These are phyloP conservation scores for Octonoba sinensis DNA, from an alignment of 2,888 invertebrate species.

Conservation along the genomic window DNA sequence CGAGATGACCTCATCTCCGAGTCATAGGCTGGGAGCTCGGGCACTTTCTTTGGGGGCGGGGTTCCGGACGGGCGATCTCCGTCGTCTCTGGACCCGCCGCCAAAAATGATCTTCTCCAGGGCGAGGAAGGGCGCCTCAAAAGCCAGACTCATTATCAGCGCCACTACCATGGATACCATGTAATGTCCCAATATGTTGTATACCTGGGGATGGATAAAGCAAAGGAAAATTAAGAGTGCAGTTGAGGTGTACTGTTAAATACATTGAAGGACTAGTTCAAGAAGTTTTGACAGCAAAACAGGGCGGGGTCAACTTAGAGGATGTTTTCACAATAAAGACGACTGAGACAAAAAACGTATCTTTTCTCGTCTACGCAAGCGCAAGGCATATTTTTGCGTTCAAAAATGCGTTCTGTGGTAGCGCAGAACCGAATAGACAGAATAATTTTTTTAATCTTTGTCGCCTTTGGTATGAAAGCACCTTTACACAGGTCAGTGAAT, in stretches of 20 bases:
- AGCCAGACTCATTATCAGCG: constrained; percentile 35
- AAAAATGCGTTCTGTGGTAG: too few relatives aligned
- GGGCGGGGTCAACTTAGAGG: neutral
- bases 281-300: neutral
- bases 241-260: neutral
- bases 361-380: too few relatives aligned
- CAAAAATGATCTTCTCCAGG: constrained; percentile 59
- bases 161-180: constrained; percentile 51
- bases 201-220: constrained; percentile 23
- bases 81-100: neutral
- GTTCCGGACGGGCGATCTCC: neutral
- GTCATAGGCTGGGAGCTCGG: constrained; percentile 36
- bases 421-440: too few relatives aligned
- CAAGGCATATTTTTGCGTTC: too few relatives aligned
- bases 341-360: too few relatives aligned
- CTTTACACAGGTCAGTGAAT: too few relatives aligned
- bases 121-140: constrained; percentile 60
- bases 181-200: constrained; percentile 61
- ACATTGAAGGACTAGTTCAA: neutral
- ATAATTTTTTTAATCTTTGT: too few relatives aligned
- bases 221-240: neutral
- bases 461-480: too few relatives aligned
- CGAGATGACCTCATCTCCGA: constrained; percentile 41
- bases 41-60: constrained; percentile 12
- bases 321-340: neutral